Base-by-base conservation (phyloP, 2,113 vertebrate species). In the Cricetomys ansorgei region DNA sequence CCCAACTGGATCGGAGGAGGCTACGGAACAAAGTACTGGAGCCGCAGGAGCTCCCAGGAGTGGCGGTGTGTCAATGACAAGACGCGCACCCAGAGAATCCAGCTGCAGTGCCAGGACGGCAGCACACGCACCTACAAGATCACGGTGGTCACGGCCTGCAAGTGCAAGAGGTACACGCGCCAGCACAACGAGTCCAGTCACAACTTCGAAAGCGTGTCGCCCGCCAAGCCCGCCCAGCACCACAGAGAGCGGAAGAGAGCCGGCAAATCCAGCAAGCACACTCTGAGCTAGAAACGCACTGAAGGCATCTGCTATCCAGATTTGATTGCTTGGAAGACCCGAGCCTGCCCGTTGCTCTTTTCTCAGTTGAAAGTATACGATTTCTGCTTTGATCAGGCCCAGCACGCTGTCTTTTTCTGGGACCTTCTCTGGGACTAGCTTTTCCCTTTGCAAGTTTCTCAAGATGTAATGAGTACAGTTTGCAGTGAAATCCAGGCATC, bases 51-150 rank as follows among this genome's bases (percentile, higher is more conserved):
- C 87, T 98, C 98, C 0, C 99, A 99, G n/a, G 99, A 99, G 88
- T 99, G 99, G 99, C 99, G 99, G 88, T 99, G 99, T 27, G 99
- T 99, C 98, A 99, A 99, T 0, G 99, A 99, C 98, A 99, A 99
- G 92, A 99, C 99, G 0, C 99, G 99, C 64, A 99, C 99, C 40
- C 99, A 99, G 98, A 98, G 99, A 72, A 99, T 99, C 97, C 99
- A 98, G 94, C 99, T 99, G 53, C 99, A 99, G 97, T 99, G 99
- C 79, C 99, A 99, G 81, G 99, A 99, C 4, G 99, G 99, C 97
- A 99, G 99, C 98, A 98, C 99, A 53, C 99, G 99, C 98, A 99
- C 99, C 98, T 99, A 99, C 98, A 99, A 99, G 98, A 98, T 99
- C 94, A 99, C 99, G 0, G 99, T 99, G 97, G 99, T 99, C 95